A percentile compares a stretch with the other conserved stretches of the same genome.
Conservation (phyloP, 2,113 vertebrate genomes). For the Centrocercus urophasianus region DNA sequence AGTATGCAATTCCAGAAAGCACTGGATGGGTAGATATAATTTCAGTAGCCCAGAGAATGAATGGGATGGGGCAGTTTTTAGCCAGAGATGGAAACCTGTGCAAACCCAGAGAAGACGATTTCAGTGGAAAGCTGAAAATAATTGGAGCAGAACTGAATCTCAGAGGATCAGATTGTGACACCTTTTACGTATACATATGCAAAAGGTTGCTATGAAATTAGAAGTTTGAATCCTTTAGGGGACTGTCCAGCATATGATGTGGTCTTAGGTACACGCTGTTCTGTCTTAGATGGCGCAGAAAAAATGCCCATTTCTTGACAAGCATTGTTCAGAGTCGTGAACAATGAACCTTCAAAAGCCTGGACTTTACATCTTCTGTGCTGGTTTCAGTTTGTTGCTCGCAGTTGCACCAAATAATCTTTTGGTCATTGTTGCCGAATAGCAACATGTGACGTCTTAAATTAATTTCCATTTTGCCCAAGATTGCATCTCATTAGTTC, state of each 20-base stretch:
- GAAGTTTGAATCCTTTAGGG: neutral
- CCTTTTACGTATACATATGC: neutral
- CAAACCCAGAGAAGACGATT: neutral
- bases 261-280: neutral
- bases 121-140: neutral
- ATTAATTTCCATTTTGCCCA: neutral
- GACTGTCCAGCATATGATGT: neutral
- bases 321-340: neutral
- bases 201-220: neutral
- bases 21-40: neutral
- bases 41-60: neutral
- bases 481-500: neutral
- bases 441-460: neutral
- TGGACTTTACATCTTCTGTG: neutral
- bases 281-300: neutral
- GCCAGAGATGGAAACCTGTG: neutral
- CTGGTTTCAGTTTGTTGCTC: neutral
- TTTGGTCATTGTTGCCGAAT: neutral
- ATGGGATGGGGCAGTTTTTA: neutral
- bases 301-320: neutral
- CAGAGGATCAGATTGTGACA: neutral
- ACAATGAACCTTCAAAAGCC: neutral
- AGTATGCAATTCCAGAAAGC: neutral
- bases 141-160: neutral
- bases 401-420: neutral